Conservation (phyloP, 1,140 invertebrate genomes). For the Hetaerina americana region DNA sequence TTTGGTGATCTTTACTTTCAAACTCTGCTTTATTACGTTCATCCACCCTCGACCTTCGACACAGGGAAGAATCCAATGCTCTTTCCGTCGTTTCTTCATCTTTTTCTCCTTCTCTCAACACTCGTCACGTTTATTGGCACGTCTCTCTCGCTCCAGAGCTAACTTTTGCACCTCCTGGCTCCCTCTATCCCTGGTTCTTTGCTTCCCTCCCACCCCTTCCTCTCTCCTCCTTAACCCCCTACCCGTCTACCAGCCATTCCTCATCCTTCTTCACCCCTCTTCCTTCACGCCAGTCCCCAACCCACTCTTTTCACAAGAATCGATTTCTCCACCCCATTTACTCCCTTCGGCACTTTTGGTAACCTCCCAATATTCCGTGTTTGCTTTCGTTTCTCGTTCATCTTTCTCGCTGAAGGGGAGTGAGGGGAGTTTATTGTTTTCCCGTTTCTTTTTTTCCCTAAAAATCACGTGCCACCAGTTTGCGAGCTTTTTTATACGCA, state of each 20-base stretch:
- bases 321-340: background rate
- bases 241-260: no score
- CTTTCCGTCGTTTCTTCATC: no score
- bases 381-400: background rate
- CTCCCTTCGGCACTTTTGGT: background rate
- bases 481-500: no score
- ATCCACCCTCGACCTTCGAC: no score
- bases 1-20: no score
- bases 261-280: no score
- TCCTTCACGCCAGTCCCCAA: background rate
- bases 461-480: no score
- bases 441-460: no score
- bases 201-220: background rate
- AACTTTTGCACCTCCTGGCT: background rate
- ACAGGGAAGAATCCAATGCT: no score
- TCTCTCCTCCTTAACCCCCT: no score
- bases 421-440: background rate
- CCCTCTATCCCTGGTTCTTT: background rate
- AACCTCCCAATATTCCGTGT: background rate
- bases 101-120: no score
- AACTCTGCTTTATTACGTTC: no score
- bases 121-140: background rate
- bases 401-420: background rate
- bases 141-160: background rate
- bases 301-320: background rate